Evolutionary conservation across 2,888 invertebrate species (phyloP).

Genomic region (Rhagophthalmus giganteus): DNA sequence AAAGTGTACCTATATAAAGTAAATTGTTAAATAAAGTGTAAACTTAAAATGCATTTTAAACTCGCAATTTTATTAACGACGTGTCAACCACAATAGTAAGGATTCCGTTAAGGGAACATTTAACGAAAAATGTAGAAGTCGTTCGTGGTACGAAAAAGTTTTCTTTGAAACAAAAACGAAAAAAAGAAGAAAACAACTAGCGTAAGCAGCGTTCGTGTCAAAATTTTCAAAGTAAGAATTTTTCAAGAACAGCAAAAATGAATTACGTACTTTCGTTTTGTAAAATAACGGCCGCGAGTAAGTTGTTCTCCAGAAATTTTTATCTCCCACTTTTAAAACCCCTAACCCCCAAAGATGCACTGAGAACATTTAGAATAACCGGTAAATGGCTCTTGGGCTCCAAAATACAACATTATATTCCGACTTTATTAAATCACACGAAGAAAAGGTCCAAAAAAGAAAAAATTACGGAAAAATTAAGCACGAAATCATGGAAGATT

Average conservation of each 20-base stretch:
- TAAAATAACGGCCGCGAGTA: constrained; percentile 80
- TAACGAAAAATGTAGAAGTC: too few relatives aligned
- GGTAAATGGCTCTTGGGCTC: constrained; percentile 74
- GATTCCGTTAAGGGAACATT: too few relatives aligned
- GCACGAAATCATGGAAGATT: constrained; percentile 70
- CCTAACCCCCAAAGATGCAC: constrained; percentile 79
- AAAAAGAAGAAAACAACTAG: too few relatives aligned
- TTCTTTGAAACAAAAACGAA: background rate
- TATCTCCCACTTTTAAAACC: constrained; percentile 82
- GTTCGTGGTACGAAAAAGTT: background rate
- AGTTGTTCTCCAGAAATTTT: constrained; percentile 79
- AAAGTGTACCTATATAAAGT: too few relatives aligned
- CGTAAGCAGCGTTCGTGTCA: background rate
- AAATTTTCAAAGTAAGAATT: background rate
- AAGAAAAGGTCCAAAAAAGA: constrained; percentile 50
- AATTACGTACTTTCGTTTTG: constrained; percentile 64
- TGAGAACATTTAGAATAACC: constrained; percentile 78
- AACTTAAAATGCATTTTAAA: constrained; percentile 6
- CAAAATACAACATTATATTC: constrained; percentile 80
- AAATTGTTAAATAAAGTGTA: constrained; percentile 27
- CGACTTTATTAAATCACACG: constrained; percentile 64
- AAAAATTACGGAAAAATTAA: constrained; percentile 66
- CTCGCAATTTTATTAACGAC: too few relatives aligned
- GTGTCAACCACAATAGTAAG: too few relatives aligned
- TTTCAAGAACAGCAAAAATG: constrained; percentile 34